Evolutionary conservation across 2,888 invertebrate genomes (phyloP), one percentile per base, ranked within the genome.

Genomic region (Carpatolechia fugitivella): DNA sequence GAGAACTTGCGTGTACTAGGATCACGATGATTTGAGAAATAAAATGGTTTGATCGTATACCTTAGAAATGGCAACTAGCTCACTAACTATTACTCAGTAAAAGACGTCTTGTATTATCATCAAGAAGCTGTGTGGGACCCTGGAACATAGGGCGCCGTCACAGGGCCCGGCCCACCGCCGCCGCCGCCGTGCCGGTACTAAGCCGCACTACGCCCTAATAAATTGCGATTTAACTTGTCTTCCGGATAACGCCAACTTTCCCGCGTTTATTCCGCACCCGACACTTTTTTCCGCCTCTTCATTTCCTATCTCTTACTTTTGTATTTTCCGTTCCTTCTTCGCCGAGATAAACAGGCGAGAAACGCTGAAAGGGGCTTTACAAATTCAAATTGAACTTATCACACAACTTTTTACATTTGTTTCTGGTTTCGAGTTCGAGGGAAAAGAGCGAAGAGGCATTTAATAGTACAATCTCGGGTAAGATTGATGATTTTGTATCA

Each of bases 341-440:
- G 78, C 78, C 79, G 84, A 88, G 90, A 90, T 90, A 90, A 90
- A 89, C 90, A 88, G 89, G 87, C 86, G 90, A 86, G 87, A 86
- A 85, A 85, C 85, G 90, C 73, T 88, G 88, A 90, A 90, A 90
- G 86, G 90, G 88, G 90, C 90, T 90, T 90, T 90, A 89, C 90
- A 90, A 90, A 90, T 90, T 90, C 90, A 89, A 90, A 90, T 90
- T 89, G 90, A 88, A 90, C 89, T 90, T 90, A 90, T 90, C 90
- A 89, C 90, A 88, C 87, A 90, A 90, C 89, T 90, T 90, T 90
- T 90, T 90, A 90, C 90, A 90, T 90, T 90, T 90, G 90, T 90
- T 90, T 90, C 89, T 90, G 88, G 87, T 86, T 84, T 85, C 74
- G 80, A 86, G 85, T 88, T 84, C 84, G 85, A 82, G 76, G 84